These are phyloP conservation scores for Hetaerina americana DNA, from an alignment of 1,140 invertebrate genomes.

Conservation along the genomic window DNA sequence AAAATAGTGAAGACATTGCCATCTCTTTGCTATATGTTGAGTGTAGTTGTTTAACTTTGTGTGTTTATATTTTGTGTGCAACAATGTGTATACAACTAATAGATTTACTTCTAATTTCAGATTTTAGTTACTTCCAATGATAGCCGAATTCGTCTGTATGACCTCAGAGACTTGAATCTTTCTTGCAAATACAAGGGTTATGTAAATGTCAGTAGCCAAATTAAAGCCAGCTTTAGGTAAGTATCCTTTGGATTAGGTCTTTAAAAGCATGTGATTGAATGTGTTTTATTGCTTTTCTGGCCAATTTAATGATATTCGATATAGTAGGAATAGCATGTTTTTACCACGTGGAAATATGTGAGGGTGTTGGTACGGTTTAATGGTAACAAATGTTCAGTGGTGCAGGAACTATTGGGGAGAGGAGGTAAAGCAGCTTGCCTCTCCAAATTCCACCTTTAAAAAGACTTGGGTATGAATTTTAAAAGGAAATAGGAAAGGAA, in stretches of 20 bases:
- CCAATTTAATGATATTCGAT: too few relatives aligned
- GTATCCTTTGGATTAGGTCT: slow-evolving; percentile 4
- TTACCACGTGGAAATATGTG: too few relatives aligned
- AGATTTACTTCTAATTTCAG: slow-evolving; percentile 25
- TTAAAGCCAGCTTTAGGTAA: slow-evolving; percentile 80
- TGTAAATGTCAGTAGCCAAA: slow-evolving; percentile 91
- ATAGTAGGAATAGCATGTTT: too few relatives aligned
- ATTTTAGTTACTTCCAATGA: slow-evolving; percentile 97
- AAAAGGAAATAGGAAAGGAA: too few relatives aligned
- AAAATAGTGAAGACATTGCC: background rate
- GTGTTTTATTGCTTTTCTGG: slow-evolving; percentile 12
- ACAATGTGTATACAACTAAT: background rate
- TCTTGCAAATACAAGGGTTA: slow-evolving; percentile 96
- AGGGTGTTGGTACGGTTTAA: too few relatives aligned
- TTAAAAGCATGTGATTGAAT: slow-evolving; percentile 9
- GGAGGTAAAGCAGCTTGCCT: too few relatives aligned
- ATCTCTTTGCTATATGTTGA: background rate
- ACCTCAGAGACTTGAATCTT: slow-evolving; percentile 86
- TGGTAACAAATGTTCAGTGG: too few relatives aligned
- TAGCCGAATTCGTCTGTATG: slow-evolving; percentile 90
- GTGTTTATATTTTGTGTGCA: background rate
- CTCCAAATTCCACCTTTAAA: too few relatives aligned
- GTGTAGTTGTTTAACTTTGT: background rate
- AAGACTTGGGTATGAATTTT: too few relatives aligned
- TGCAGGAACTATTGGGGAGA: too few relatives aligned